These are phyloP conservation scores for Drosophila nr. perissopoda DNA, from an alignment of 2,888 invertebrate species.

Conservation along the genomic window DNA sequence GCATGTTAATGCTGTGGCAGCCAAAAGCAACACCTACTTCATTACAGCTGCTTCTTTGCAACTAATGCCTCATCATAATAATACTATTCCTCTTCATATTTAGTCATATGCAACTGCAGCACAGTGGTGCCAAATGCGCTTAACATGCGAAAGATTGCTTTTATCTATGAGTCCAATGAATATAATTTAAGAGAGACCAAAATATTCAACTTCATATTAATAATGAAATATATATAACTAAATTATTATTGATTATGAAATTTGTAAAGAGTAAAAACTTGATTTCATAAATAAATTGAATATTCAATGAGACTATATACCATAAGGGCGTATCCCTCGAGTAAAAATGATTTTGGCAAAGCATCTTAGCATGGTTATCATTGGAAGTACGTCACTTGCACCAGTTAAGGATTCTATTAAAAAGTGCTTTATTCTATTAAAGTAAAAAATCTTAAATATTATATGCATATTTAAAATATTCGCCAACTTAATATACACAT, in stretches of 20 bases:
- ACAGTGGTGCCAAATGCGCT: slow-evolving; percentile 36
- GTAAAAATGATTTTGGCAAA: too few relatives aligned
- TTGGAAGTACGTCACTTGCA: background rate
- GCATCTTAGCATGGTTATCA: accelerated
- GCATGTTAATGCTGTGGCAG: slow-evolving; percentile 57
- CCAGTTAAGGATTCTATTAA: accelerated
- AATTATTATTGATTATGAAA: background rate
- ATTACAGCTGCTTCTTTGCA: slow-evolving; percentile 47
- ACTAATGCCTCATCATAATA: slow-evolving; percentile 52
- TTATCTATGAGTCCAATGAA: background rate
- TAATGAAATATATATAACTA: accelerated
- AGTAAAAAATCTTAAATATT: background rate
- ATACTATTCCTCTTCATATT: slow-evolving; percentile 45
- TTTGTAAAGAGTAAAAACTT: background rate
- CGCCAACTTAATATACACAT: background rate
- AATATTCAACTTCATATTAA: background rate
- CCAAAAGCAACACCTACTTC: slow-evolving; percentile 72
- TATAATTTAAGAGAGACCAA: background rate
- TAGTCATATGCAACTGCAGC: slow-evolving; percentile 36
- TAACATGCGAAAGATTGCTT: background rate
- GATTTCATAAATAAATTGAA: too few relatives aligned
- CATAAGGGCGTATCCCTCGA: too few relatives aligned
- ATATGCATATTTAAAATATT: background rate
- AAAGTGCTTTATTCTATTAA: too few relatives aligned
- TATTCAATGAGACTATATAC: too few relatives aligned